Evolutionary conservation across 2,797 vertebrate species (phyloP).

Genomic region (Sphenodon punctatus): DNA sequence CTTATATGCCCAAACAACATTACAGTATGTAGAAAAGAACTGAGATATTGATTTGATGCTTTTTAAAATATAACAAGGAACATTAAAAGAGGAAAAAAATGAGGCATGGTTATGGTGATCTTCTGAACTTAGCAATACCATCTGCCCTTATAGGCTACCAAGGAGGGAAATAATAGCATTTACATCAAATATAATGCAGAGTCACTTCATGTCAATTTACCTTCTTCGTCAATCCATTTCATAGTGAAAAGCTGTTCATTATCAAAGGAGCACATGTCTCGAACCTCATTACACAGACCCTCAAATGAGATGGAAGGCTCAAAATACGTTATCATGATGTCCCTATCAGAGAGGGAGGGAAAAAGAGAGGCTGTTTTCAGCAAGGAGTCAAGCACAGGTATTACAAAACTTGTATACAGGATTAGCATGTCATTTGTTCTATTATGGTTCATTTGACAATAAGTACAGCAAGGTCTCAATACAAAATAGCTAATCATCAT

Average conservation of each 20-base stretch:
- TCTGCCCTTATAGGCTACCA: too few species aligned
- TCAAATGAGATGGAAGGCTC: constrained; percentile 97
- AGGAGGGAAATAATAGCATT: not conserved
- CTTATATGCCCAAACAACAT: too few species aligned
- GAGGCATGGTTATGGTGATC: too few species aligned
- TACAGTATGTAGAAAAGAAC: too few species aligned
- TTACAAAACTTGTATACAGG: not conserved
- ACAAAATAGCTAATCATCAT: not conserved
- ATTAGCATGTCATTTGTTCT: not conserved
- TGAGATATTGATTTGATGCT: too few species aligned
- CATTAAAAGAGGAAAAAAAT: too few species aligned
- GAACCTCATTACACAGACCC: constrained; percentile 90
- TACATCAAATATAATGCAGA: not conserved
- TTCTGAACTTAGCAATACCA: too few species aligned
- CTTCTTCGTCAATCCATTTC: constrained; percentile 99
- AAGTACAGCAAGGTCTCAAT: too few species aligned
- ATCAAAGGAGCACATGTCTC: constrained; percentile 98
- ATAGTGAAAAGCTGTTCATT: constrained; percentile 98
- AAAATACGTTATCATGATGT: constrained; percentile 99
- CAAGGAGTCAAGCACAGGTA: constrained; percentile 6
- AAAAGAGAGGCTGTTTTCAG: constrained; percentile 21
- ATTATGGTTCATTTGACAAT: not conserved
- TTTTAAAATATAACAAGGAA: too few species aligned
- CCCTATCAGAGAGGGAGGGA: too few species aligned
- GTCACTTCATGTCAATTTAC: constrained; percentile 66